These are phyloP conservation scores for Papilio elwesi DNA, from an alignment of 2,888 invertebrate genomes.

Conservation along the genomic window DNA sequence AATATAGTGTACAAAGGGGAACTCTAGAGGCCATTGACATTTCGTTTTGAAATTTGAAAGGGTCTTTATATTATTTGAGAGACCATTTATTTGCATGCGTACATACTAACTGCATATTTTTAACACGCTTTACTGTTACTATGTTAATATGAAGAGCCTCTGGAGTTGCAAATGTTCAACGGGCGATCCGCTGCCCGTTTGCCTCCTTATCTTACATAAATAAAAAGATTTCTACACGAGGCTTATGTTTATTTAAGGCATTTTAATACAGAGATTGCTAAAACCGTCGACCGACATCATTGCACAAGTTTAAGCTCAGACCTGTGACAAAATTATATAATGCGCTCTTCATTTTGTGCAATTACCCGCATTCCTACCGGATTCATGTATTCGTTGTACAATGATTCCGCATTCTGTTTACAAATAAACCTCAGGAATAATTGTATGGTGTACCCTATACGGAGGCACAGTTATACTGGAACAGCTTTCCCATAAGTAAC, in stretches of 20 bases:
- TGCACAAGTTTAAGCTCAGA: conserved; percentile 44
- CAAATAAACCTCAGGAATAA: conserved; percentile 55
- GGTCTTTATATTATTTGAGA: conserved; percentile 26
- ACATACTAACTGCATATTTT: background rate
- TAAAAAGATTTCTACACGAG: background rate
- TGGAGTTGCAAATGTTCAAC: too few species aligned
- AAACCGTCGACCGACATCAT: conserved; percentile 26
- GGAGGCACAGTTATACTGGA: conserved; percentile 66
- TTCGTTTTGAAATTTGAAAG: conserved; percentile 34
- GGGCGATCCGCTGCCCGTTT: too few species aligned
- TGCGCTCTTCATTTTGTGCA: conserved; percentile 42
- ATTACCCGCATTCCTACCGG: conserved; percentile 39
- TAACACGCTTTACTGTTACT: conserved; percentile 2
- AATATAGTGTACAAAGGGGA: conserved; percentile 10
- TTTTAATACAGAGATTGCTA: conserved; percentile 8
- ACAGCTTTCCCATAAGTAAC: conserved; percentile 61
- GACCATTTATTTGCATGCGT: background rate
- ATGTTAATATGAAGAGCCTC: background rate
- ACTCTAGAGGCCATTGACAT: conserved; percentile 32
- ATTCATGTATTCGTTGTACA: conserved; percentile 30
- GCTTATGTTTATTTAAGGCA: background rate
- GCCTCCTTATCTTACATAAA: too few species aligned
- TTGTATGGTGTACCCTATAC: conserved; percentile 48
- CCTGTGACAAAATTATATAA: conserved; percentile 44
- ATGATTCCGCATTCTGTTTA: conserved; percentile 60